Evolutionary conservation across 2,113 vertebrate species (phyloP).

Genomic region (Cryptotis parvus): DNA sequence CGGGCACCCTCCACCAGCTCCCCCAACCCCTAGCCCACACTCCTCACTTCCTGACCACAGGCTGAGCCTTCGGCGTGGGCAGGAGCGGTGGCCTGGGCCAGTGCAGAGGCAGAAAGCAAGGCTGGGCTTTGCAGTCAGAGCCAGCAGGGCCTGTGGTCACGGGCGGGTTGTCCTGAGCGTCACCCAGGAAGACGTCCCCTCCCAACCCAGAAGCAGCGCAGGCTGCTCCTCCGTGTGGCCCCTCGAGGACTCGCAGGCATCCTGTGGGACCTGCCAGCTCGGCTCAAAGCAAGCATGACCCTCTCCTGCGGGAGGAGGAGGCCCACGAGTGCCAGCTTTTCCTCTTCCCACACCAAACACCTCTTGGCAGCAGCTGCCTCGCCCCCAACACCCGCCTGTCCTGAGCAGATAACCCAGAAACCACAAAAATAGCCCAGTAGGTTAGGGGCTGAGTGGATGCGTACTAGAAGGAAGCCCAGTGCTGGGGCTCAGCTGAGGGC

Average conservation of each 20-base stretch:
- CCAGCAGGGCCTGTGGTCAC: not conserved
- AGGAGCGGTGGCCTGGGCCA: not conserved
- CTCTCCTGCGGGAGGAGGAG: not conserved
- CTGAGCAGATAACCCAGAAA: not conserved
- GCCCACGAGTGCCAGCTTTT: not conserved
- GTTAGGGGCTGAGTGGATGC: not conserved
- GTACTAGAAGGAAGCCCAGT: not conserved
- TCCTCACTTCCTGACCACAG: not conserved
- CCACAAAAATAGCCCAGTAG: not conserved
- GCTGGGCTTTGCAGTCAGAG: not conserved
- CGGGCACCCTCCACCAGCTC: not conserved
- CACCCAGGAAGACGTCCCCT: not conserved
- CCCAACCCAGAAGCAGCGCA: not conserved
- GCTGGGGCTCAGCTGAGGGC: not conserved
- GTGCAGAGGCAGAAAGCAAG: not conserved
- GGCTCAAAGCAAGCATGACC: not conserved
- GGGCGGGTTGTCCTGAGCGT: not conserved
- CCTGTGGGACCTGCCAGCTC: not conserved
- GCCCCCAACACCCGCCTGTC: too few species aligned
- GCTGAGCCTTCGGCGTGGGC: not conserved
- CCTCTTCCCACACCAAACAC: not conserved
- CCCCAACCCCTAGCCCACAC: fast-evolving
- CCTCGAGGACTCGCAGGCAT: not conserved
- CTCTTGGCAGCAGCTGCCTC: not conserved
- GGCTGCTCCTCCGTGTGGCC: not conserved